phyloP scores from a whole-genome alignment of 2,888 invertebrate genomes.

The Apodemia mormo region DNA sequence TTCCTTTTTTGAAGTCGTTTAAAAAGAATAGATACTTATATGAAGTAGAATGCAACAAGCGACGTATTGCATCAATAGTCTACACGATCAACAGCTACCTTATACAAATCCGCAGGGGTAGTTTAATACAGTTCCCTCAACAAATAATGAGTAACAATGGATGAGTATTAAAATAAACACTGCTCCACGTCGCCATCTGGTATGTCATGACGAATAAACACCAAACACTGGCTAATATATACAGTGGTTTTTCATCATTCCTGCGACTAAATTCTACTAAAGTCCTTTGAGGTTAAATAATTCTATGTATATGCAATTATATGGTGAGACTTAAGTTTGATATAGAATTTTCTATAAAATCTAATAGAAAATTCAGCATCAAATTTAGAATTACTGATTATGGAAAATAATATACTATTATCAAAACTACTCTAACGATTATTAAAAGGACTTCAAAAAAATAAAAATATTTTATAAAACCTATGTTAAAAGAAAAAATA shows the following conservation, averaged over 20 bases:
- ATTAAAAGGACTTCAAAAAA: too few species aligned
- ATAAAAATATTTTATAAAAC: too few species aligned
- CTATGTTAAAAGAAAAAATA: too few species aligned
- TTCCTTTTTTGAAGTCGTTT: too few species aligned
- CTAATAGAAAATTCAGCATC: too few species aligned
- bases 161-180: conserved; percentile 81
- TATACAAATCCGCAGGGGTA: conserved; percentile 64
- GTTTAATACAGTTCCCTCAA: conserved; percentile 65
- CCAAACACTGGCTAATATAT: conserved; percentile 72
- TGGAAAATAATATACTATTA: too few species aligned
- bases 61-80: conserved; percentile 24
- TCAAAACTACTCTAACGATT: too few species aligned
- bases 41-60: neutral
- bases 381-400: too few species aligned
- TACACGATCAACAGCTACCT: conserved; percentile 43
- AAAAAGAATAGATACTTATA: neutral
- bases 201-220: conserved; percentile 63
- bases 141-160: conserved; percentile 75
- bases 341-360: neutral
- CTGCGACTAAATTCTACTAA: neutral
- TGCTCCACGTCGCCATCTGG: conserved; percentile 65
- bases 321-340: neutral
- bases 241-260: conserved; percentile 47
- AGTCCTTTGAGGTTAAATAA: neutral
- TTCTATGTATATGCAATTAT: too few species aligned